Evolutionary conservation across 2,797 vertebrate species (phyloP).

Genomic region (Channa striata): DNA sequence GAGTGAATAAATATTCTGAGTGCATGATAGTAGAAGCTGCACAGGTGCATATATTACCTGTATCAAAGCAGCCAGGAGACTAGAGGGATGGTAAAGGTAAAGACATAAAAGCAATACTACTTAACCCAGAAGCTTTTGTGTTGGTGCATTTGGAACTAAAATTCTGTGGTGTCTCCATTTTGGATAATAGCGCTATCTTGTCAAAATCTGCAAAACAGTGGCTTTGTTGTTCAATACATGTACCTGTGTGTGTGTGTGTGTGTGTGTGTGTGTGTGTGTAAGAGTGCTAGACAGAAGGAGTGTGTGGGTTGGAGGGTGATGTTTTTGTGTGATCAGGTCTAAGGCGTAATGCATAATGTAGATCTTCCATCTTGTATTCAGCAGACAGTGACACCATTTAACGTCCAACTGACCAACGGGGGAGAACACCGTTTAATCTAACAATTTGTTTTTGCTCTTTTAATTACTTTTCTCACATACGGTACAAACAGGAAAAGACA

Average conservation of each 20-base stretch:
- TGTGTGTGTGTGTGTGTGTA: slow-evolving; percentile 22
- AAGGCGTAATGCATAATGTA: slow-evolving; percentile 58
- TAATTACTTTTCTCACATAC: slow-evolving; percentile 52
- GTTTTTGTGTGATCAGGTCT: slow-evolving; percentile 64
- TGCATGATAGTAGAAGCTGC: slow-evolving; percentile 78
- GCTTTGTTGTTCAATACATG: slow-evolving; percentile 74
- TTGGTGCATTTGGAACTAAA: slow-evolving; percentile 69
- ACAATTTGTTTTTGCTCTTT: slow-evolving; percentile 57
- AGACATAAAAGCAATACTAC: slow-evolving; percentile 80
- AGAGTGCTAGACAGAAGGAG: slow-evolving; percentile 33
- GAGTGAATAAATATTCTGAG: slow-evolving; percentile 83
- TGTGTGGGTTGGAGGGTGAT: slow-evolving; percentile 58
- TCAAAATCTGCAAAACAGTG: slow-evolving; percentile 68
- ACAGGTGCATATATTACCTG: slow-evolving; percentile 86
- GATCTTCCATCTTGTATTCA: slow-evolving; percentile 61
- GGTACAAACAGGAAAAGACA: slow-evolving; percentile 37
- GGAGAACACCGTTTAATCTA: slow-evolving; percentile 48
- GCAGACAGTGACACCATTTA: slow-evolving; percentile 67
- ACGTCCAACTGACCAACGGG: slow-evolving; percentile 57
- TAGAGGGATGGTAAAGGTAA: slow-evolving; percentile 80
- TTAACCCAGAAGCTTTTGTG: slow-evolving; percentile 78
- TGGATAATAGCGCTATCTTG: slow-evolving; percentile 71
- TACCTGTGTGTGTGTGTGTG: slow-evolving; percentile 40
- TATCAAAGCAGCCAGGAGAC: slow-evolving; percentile 80
- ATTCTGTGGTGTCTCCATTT: slow-evolving; percentile 68